A percentile compares a stretch with the other conserved stretches of the same genome.
Evolutionary conservation across 1,140 invertebrate species (phyloP).

Genomic region (Teleogryllus occipitalis): DNA sequence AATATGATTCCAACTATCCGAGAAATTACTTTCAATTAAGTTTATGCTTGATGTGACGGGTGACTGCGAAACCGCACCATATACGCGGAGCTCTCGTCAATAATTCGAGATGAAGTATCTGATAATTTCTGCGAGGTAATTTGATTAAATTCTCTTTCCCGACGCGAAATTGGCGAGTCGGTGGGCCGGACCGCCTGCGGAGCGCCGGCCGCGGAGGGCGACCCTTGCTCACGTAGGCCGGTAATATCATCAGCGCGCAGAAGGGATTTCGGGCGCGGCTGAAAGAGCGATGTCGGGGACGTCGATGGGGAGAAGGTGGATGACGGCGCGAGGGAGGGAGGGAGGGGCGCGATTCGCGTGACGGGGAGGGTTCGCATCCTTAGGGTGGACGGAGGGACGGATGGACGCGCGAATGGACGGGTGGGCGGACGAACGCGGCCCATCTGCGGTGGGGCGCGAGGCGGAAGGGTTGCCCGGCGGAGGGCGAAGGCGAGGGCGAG

Average conservation of each 20-base stretch:
- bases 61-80: neutral
- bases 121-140: neutral
- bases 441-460: neutral
- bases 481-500: too few relatives aligned
- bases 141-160: neutral
- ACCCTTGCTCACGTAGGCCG: neutral
- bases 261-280: neutral
- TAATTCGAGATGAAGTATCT: neutral
- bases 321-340: too few relatives aligned
- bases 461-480: too few relatives aligned
- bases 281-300: neutral
- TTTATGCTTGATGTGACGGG: neutral
- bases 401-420: too few relatives aligned
- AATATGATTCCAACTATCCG: neutral
- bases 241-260: neutral
- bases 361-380: too few relatives aligned
- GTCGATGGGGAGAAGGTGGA: too few relatives aligned
- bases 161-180: neutral
- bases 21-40: neutral
- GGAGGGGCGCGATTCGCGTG: too few relatives aligned
- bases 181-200: neutral
- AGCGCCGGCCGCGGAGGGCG: neutral
- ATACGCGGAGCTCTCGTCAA: neutral
- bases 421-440: too few relatives aligned
- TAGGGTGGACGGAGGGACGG: too few relatives aligned